Base-by-base conservation (phyloP, 2,797 vertebrate species). In the Sebastes miniatus region DNA sequence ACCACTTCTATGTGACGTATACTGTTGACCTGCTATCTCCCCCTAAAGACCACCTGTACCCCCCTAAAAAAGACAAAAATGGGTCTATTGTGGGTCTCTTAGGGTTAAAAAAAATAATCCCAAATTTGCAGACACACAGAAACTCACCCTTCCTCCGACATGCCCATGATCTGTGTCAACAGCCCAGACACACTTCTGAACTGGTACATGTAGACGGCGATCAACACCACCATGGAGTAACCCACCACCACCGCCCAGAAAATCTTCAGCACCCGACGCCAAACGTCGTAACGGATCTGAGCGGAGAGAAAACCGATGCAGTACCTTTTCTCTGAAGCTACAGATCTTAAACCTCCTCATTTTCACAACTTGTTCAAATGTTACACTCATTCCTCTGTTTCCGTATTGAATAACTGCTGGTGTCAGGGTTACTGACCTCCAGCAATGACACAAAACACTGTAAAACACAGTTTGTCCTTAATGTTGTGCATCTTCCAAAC, bases 161-260 rank as follows among this genome's bases (percentile, higher is more conserved):
- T 95, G 77, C 95, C 95, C 84, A 96, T 92, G 39, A 95, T 94
- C 82, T 96, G 93, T 59, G 76, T 93, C 83, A 96, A 95, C 61
- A 97, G 93, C 4, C 81, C 92, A 9, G 95, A 96, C 12, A 97
- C 92, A 25, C 90, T 96, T 81, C 93, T 95, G 90, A 97, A 96
- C 90, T 96, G 96, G 85, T 96, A 96, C 80, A 94, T 87, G 82
- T 96, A 96, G 87, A 96, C 85, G 12, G 88, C 77, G 12, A 96
- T 95, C 67, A 97, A 89, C 57, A 96, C 96, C 69, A 95, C 50
- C 94, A 95, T 95, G 54, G 96, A 97, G 81, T 96, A 96, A 13
- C 94, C 95, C 2, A 96, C 95, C 78, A 93, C 94, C 25, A 95
- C 91, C 0, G 92, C 92, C 96, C 96, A 96, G 91, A 96, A 96